These are phyloP conservation scores for Xylophagus ater DNA, from an alignment of 2,888 invertebrate genomes.

Conservation along the genomic window DNA sequence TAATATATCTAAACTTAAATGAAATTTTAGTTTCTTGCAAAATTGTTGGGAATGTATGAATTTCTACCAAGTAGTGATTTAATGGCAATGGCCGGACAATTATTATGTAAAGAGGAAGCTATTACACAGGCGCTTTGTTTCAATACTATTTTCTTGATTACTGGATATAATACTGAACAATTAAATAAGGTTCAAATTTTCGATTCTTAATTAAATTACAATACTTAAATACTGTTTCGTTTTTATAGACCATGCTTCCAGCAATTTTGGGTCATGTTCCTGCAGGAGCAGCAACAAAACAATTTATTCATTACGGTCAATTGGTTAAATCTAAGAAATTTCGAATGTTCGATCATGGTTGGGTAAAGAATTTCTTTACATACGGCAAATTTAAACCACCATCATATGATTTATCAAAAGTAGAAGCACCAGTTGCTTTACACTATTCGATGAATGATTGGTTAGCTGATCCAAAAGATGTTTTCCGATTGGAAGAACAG, in stretches of 20 bases:
- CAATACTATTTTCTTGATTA: conserved; percentile 44
- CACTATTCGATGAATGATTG: conserved; percentile 43
- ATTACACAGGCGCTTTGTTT: conserved; percentile 45
- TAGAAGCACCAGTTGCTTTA: conserved; percentile 39
- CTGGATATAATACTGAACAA: conserved; percentile 34
- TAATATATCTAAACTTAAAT: neutral
- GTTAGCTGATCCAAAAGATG: conserved; percentile 42
- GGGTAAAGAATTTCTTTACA: conserved; percentile 28
- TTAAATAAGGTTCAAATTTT: conserved; percentile 36
- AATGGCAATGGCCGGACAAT: conserved; percentile 36
- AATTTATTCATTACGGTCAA: conserved; percentile 44
- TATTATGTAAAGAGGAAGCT: conserved; percentile 41
- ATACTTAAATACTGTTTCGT: too few relatives aligned
- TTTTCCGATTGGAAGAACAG: conserved; percentile 28
- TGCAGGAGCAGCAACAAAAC: conserved; percentile 42
- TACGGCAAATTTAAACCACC: conserved; percentile 42
- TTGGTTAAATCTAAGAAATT: conserved; percentile 24
- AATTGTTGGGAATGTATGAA: conserved; percentile 33
- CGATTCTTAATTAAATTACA: too few relatives aligned
- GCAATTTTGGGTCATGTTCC: conserved; percentile 49
- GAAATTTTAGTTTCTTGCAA: conserved; percentile 6
- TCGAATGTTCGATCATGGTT: conserved; percentile 43
- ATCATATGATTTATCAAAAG: conserved; percentile 34
- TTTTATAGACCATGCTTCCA: conserved; percentile 42
- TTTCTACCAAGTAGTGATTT: conserved; percentile 46